A percentile compares a stretch with the other conserved stretches of the same genome.
phyloP scores from a whole-genome alignment of 2,888 invertebrate species.

The Scotopteryx bipunctaria region DNA sequence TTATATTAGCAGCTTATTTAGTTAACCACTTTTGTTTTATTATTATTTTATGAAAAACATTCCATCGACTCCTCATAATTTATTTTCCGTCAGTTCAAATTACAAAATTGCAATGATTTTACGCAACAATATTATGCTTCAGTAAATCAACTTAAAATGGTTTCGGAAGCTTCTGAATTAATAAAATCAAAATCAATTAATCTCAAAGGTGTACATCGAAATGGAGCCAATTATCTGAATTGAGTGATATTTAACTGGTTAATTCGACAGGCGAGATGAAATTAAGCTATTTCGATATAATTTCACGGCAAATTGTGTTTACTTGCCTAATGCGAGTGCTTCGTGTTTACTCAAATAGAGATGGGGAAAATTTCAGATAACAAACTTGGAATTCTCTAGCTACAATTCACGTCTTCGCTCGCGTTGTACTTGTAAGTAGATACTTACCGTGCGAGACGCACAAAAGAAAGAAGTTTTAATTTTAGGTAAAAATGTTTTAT shows the following conservation, averaged over 20 bases:
- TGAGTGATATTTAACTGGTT: constrained; percentile 58
- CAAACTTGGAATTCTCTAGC: no score
- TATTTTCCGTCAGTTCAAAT: no score
- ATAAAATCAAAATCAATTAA: constrained; percentile 21
- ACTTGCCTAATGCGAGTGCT: constrained; percentile 39
- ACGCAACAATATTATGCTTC: no score
- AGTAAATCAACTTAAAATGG: no score
- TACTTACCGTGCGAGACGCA: no score
- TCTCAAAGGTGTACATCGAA: constrained; percentile 13
- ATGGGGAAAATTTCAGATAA: constrained; percentile 2
- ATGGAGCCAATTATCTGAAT: constrained; percentile 52
- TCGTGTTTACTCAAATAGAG: constrained; percentile 38
- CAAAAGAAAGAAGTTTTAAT: no score
- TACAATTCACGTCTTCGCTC: no score
- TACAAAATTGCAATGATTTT: no score
- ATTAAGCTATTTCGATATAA: constrained; percentile 61
- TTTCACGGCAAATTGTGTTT: constrained; percentile 59
- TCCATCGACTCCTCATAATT: no score
- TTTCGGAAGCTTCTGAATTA: no score
- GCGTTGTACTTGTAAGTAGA: no score
- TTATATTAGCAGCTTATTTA: constrained; percentile 50
- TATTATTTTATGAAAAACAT: not conserved
- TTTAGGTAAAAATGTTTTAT: no score
- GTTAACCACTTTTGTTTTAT: constrained; percentile 12
- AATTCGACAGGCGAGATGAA: constrained; percentile 49